Evolutionary conservation across 2,797 vertebrate species (phyloP).

Genomic region (Nannoperca obscura): DNA sequence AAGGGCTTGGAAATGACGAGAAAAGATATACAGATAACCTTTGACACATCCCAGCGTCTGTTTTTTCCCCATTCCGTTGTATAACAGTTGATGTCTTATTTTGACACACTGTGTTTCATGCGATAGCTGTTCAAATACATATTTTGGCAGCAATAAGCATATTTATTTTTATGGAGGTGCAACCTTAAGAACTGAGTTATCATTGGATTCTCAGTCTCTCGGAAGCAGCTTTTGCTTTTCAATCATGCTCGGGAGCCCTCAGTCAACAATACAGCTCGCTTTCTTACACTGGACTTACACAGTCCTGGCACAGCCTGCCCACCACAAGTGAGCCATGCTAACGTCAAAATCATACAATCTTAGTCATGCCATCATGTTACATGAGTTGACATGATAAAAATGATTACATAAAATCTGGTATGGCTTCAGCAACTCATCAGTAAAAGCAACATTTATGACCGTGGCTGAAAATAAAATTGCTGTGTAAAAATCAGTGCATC

Average conservation of each 20-base stretch:
- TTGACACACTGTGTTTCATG: constrained; percentile 33
- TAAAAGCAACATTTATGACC: background rate
- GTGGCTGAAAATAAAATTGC: constrained; percentile 2
- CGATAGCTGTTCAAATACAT: constrained; percentile 44
- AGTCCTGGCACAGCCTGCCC: background rate
- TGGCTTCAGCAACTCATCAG: background rate
- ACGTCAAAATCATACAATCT: background rate
- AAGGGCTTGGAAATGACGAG: constrained; percentile 70
- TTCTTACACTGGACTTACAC: background rate
- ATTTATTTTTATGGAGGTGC: constrained; percentile 48
- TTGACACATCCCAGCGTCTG: constrained; percentile 41
- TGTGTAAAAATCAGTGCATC: background rate
- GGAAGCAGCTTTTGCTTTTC: constrained; percentile 23
- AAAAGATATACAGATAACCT: constrained; percentile 66
- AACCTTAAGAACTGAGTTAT: constrained; percentile 40
- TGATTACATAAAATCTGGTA: background rate
- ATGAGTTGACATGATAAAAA: background rate
- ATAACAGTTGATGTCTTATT: constrained; percentile 46
- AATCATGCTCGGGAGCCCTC: constrained; percentile 1
- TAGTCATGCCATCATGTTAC: background rate
- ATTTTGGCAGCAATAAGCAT: constrained; percentile 58
- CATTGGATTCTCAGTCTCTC: constrained; percentile 18
- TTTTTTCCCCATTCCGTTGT: background rate
- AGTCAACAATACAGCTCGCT: constrained; percentile 13
- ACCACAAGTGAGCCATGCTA: background rate